Evolutionary conservation across 2,888 invertebrate genomes (phyloP), one percentile per base, ranked within the genome.

Genomic region (Heteropelma amictum): DNA sequence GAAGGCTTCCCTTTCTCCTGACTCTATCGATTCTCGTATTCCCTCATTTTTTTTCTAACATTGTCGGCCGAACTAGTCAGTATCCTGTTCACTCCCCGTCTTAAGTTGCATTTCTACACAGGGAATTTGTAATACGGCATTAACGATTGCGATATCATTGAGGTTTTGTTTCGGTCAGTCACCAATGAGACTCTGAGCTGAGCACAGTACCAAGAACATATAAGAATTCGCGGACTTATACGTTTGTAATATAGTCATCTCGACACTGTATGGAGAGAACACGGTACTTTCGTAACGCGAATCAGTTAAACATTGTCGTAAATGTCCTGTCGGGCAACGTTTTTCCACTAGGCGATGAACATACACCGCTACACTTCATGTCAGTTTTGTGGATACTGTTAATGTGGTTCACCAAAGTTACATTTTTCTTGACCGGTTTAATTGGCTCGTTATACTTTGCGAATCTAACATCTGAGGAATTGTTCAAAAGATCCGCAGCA

Each of bases 281-380:
- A 17, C 40, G 40, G 5, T 45, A 82, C 63, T 82, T 82, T 38
- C 45, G 26, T 40, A 79, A 8, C 4, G 19, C 77, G 3, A 83
- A 77, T 71, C 49, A 47, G 12, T 64, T 81, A 1, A 83, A 82
- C 26, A 54, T 42, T 1, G 14, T 77, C 3, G 4, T 78, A 0
- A 84, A 83, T 40, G 4, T n/a, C 0, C 0, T 81, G 0, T 78
- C 83, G 6, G 83, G 80, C 0, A 84, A 84, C 38, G 54, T 75
- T 21, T 49, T 83, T 79, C 5, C n/a, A n/a, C n/a, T n/a, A n/a
- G 70, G 54, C 0, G 8, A 23, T 0, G 30, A 42, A 1, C 28
- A 70, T 23, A 68, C 21, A 6, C 51, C 4, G 12, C 23, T 63
- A 4, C 10, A 78, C 0, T 21, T 51, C 0, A 3, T n/a, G 0